Base-by-base conservation (phyloP, 2,113 vertebrate genomes). In the Centrocercus urophasianus region DNA sequence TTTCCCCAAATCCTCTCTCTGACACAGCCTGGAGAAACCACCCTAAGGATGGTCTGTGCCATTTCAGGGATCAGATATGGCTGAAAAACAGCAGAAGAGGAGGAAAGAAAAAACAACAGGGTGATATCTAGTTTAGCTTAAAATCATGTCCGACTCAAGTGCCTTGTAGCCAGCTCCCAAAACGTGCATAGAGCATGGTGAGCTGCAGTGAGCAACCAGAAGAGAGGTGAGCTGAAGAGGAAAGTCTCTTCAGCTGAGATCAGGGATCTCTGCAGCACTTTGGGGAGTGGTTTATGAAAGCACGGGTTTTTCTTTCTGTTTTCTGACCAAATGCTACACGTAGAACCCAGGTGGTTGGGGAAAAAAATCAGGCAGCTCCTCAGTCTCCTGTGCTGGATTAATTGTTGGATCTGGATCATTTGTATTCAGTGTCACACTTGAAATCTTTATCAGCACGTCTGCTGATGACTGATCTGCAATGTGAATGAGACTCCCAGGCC, bases 361-460 rank as follows among this genome's bases (percentile, higher is more conserved):
- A 42, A 54, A 70, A 93, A 50, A 59, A 54, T 54, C 77, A 32
- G 70, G 70, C 78, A 78, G 63, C 69, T 81, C 66, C 78, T 82
- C 16, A 79, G 72, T 48, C 16, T 19, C 70, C 71, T 65, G 67
- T 16, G 74, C 87, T 11, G 73, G 86, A 34, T 90, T 72, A 89
- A 78, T 85, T 90, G 69, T 24, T 67, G 67, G 32, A 19, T 64
- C 57, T 83, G 91, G 72, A 54, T 71, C 65, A 67, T 95, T 85
- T 40, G 74, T 90, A 92, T 96, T 89, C 93, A 57, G 90, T 89
- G 89, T 79, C 93, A 92, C 81, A 70, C 93, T 79, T 22, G 77
- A 88, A 95, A 83, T 93, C 91, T 94, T 88, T 70, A 90, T 92
- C 96, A 83, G 86, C 50, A 19, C 1, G 59, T 81, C 95, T 84